These are phyloP conservation scores for Mythimna ferrago DNA, from an alignment of 2,888 invertebrate species.

Conservation along the genomic window DNA sequence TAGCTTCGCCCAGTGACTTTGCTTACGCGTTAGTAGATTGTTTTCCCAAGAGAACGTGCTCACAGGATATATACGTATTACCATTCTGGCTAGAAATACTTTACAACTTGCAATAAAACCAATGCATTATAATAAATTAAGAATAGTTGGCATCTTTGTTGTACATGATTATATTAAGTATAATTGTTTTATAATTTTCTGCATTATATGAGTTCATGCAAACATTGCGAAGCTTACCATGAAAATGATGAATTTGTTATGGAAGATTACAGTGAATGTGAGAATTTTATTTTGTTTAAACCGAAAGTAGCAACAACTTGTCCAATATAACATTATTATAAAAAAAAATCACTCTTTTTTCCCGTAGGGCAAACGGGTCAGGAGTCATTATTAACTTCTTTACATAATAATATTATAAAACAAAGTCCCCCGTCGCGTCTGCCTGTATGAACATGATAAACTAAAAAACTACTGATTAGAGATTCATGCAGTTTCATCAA, in stretches of 20 bases:
- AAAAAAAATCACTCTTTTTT: too few relatives aligned
- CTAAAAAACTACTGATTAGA: too few relatives aligned
- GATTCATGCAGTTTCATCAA: too few relatives aligned
- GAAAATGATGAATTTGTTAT: background rate
- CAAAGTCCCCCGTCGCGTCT: too few relatives aligned
- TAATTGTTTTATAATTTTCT: conserved; percentile 30
- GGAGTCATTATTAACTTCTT: too few relatives aligned
- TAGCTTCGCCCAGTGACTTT: background rate
- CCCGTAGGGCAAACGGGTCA: too few relatives aligned
- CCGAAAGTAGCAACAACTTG: background rate
- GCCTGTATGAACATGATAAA: too few relatives aligned
- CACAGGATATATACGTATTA: background rate
- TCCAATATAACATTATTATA: background rate
- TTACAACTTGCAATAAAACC: conserved; percentile 32
- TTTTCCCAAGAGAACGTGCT: too few relatives aligned
- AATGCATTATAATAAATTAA: conserved; percentile 6
- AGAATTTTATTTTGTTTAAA: too few relatives aligned
- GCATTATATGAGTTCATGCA: conserved; percentile 2
- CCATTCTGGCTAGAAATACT: conserved; percentile 1
- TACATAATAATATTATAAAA: too few relatives aligned
- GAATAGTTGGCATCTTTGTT: conserved; percentile 7
- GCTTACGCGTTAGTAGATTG: too few relatives aligned
- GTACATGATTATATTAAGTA: background rate
- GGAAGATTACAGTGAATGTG: background rate
- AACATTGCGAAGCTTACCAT: background rate